Conservation (phyloP, 2,888 invertebrate species). For the Taphrorychus bicolor region DNA sequence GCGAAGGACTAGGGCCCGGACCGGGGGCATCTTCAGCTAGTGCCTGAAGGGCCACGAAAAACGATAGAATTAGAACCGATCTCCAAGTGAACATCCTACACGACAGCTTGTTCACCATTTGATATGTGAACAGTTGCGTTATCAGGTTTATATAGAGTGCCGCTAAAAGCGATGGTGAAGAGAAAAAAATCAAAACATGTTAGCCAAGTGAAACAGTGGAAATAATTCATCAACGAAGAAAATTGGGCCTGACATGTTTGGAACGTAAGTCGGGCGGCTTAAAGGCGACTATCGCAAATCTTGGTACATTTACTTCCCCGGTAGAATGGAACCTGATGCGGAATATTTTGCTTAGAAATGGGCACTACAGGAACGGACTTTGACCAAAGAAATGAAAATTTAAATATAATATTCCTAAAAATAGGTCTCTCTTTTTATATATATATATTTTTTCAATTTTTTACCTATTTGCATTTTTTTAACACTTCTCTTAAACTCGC, state of each 20-base stretch:
- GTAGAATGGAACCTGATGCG: constrained; percentile 22
- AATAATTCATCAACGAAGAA: constrained; percentile 43
- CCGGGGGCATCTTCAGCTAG: constrained; percentile 24
- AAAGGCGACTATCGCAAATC: constrained; percentile 29
- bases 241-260: constrained; percentile 43
- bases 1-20: constrained; percentile 20
- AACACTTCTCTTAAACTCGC: too few relatives aligned
- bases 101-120: constrained; percentile 39
- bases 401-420: not conserved
- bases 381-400: not conserved
- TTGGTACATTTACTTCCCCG: constrained; percentile 25
- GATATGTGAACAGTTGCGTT: constrained; percentile 23
- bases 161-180: constrained; percentile 47
- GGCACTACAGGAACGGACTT: constrained; percentile 18
- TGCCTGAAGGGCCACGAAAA: constrained; percentile 33
- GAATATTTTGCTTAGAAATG: constrained; percentile 17
- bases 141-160: constrained; percentile 47
- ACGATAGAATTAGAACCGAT: constrained; percentile 36
- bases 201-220: constrained; percentile 40
- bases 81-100: constrained; percentile 44
- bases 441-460: too few relatives aligned
- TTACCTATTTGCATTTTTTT: too few relatives aligned
- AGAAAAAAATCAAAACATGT: constrained; percentile 43
- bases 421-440: not conserved
- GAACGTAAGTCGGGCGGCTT: constrained; percentile 20